Base-by-base conservation (phyloP, 1,140 invertebrate genomes). In the Papilio polytes region DNA sequence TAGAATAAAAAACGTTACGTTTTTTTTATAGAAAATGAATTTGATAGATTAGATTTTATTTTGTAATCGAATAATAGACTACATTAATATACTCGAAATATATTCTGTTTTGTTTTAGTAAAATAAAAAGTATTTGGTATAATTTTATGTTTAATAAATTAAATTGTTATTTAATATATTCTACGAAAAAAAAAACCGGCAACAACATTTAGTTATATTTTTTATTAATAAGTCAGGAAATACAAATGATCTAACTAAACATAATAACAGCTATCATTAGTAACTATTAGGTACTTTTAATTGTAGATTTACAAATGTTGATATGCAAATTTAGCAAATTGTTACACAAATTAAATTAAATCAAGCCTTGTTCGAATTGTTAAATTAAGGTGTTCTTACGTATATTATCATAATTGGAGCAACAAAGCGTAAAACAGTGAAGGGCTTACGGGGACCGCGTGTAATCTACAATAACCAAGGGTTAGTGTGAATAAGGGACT, bases 401-500 rank as follows among this genome's bases (percentile, higher is more conserved):
- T 59, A 70, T 82, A 91, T 91, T 89, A 88, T 78, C 89, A 92
- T 91, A 92, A 92, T 91, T 87, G 84, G 81, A 85, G 85, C 89
- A 87, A 84, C 84, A 88, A 83, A 78, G 84, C 86, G 80, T 88
- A 80, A 90, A 89, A 88, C 87, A 90, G 86, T 84, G 80, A 85
- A 88, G 82, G 80, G 85, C 83, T 84, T 86, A 80, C 80, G 82
- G 84, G 84, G 84, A 86, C 70, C 82, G 81, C 81, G 74, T 81
- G 80, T 79, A 83, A 88, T 86, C 85, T 86, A 86, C 84, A 88
- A 87, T 81, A 87, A 83, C 83, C 84, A 85, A 85, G 86, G 88
- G 87, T 85, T 78, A 77, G 82, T 59, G 13, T 53, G 74, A 74
- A 73, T 81, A 70, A 48, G 74, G 63, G n/a, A 70, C 44, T n/a